phyloP scores from a whole-genome alignment of 2,888 invertebrate species.

The Dusona sp. region DNA sequence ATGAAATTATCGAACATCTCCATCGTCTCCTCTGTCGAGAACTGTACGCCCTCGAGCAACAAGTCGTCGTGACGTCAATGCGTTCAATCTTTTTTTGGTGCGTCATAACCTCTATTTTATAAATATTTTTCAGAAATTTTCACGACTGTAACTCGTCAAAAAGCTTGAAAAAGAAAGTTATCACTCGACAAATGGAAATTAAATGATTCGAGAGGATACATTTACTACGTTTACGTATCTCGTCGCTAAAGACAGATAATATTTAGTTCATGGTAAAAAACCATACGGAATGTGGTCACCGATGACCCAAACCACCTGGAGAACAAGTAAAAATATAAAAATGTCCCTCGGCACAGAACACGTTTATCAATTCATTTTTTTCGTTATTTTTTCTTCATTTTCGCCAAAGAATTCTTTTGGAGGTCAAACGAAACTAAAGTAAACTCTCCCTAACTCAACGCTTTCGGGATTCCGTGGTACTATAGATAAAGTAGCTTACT shows the following conservation, averaged over 20 bases:
- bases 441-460: too few relatives aligned
- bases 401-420: neutral
- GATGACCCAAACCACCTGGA: neutral
- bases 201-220: neutral
- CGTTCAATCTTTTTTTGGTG: constrained; percentile 32
- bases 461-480: too few relatives aligned
- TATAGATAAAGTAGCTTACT: too few relatives aligned
- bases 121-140: neutral
- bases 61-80: constrained; percentile 65
- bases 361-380: too few relatives aligned
- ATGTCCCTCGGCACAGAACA: too few relatives aligned
- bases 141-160: neutral
- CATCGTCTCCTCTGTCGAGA: neutral
- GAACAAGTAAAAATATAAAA: too few relatives aligned
- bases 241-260: neutral
- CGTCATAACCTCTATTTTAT: neutral
- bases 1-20: neutral
- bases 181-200: neutral
- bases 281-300: neutral
- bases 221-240: neutral
- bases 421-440: too few relatives aligned
- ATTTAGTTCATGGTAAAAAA: neutral
- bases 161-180: neutral
- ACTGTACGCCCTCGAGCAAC: constrained; percentile 74
- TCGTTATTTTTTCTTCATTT: neutral